Evolutionary conservation across 2,113 vertebrate species (phyloP).

Genomic region (Triplophysa tibetana): DNA sequence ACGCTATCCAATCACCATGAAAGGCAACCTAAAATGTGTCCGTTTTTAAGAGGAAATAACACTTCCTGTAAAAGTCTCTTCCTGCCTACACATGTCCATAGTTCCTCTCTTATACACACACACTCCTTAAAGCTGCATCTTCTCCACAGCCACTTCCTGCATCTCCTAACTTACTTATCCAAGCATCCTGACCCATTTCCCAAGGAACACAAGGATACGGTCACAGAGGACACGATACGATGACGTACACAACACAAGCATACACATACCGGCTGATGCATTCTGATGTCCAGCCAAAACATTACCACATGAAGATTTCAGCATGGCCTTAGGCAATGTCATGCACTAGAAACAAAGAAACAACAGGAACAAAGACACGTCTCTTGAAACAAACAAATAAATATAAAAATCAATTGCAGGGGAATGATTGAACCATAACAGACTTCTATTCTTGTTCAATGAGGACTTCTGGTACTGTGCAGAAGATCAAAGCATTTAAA

Average conservation of each 20-base stretch:
- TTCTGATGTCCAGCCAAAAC: conserved; percentile 61
- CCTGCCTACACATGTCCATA: conserved; percentile 21
- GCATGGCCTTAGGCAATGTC: conserved; percentile 39
- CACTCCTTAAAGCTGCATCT: conserved; percentile 27
- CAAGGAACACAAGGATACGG: conserved; percentile 39
- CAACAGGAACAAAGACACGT: neutral
- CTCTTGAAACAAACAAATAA: neutral
- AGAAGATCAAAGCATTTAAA: neutral
- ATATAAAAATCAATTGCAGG: neutral
- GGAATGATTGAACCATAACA: neutral
- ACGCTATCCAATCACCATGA: neutral
- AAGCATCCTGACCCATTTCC: conserved; percentile 72
- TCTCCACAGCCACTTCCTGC: conserved; percentile 48
- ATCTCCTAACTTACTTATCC: conserved; percentile 62
- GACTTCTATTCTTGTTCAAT: neutral
- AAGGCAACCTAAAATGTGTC: conserved; percentile 3
- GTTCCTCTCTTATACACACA: neutral
- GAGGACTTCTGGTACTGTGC: neutral
- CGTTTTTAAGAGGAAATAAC: conserved; percentile 10
- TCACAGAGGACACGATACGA: conserved; percentile 3
- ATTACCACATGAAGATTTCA: conserved; percentile 48
- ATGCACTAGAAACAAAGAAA: conserved; percentile 37
- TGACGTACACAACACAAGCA: neutral
- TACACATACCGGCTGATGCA: conserved; percentile 40
- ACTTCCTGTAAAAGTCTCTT: conserved; percentile 21